Evolutionary conservation across 2,888 invertebrate genomes (phyloP), one percentile per base, ranked within the genome.

Genomic region (Tachina grossa): DNA sequence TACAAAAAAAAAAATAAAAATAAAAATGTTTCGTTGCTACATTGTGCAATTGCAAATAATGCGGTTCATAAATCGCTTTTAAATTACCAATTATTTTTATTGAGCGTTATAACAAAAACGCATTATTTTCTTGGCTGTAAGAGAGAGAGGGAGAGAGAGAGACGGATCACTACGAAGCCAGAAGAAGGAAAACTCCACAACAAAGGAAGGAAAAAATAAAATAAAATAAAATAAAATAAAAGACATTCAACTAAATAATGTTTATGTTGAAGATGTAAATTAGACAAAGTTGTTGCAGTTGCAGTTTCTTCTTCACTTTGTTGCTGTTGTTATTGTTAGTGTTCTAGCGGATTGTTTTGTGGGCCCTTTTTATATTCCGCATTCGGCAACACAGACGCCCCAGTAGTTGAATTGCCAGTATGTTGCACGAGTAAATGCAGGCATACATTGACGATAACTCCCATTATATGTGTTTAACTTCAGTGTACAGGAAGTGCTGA

Each of bases 21-120:
- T 31, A 22, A 22, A 31, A 31, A 31, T 31, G 31, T 49, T 9
- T 55, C 19, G 19, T 43, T 9, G 43, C 13, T 45, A 16, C 22
- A 14, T 10, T 49, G 65, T 72, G 65, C 78, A 79, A 63, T 85
- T 71, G 71, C 75, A 85, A 76, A 76, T 76, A 68, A 83, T 79
- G 85, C 79, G 85, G 83, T 79, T 85, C 83, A 83, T 85, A 85
- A 85, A 85, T 85, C 83, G 83, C 83, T 71, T 85, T 85, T 85
- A 85, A 85, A 85, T 85, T 85, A 76, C 83, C 85, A 85, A 76
- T 83, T 83, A 85, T 83, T 85, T 85, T 85, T 83, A 85, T 85
- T 85, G 83, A 85, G 79, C 83, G 65, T 83, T 79, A 76, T 85
- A 85, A 74, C 61, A 72, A 78, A 85, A 78, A 81, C 76, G 75